These are phyloP conservation scores for Calidris pygmaea DNA, from an alignment of 2,113 vertebrate genomes.

Conservation along the genomic window DNA sequence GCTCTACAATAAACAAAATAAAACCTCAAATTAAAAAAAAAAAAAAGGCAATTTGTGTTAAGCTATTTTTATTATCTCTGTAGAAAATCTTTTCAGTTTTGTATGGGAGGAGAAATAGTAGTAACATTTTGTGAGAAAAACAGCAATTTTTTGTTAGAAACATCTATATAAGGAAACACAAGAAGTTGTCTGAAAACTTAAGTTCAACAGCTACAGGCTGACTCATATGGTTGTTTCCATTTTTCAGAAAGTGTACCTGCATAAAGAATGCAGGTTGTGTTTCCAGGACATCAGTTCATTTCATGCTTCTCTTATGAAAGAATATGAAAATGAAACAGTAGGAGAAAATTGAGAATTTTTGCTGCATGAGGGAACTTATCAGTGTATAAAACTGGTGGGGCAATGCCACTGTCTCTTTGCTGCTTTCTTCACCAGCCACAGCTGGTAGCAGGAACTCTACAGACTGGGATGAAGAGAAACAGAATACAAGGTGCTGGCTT, in stretches of 20 bases:
- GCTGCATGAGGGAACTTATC: not conserved
- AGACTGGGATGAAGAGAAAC: not conserved
- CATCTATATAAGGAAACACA: not conserved
- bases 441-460: not conserved
- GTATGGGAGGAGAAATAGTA: not conserved
- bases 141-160: not conserved
- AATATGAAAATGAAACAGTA: not conserved
- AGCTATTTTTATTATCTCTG: not conserved
- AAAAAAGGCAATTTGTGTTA: accelerated
- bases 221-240: not conserved
- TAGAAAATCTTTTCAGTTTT: not conserved
- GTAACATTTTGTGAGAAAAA: not conserved
- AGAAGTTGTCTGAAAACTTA: not conserved
- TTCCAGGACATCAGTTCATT: not conserved
- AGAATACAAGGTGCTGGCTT: not conserved
- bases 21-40: not conserved
- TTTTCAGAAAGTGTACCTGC: not conserved
- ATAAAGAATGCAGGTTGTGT: not conserved
- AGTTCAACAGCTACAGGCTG: not conserved
- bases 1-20: not conserved
- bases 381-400: not conserved
- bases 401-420: not conserved
- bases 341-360: not conserved
- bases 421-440: not conserved
- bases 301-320: not conserved